These are phyloP conservation scores for Poecilia wingei DNA, from an alignment of 2,797 vertebrate species.

Conservation along the genomic window DNA sequence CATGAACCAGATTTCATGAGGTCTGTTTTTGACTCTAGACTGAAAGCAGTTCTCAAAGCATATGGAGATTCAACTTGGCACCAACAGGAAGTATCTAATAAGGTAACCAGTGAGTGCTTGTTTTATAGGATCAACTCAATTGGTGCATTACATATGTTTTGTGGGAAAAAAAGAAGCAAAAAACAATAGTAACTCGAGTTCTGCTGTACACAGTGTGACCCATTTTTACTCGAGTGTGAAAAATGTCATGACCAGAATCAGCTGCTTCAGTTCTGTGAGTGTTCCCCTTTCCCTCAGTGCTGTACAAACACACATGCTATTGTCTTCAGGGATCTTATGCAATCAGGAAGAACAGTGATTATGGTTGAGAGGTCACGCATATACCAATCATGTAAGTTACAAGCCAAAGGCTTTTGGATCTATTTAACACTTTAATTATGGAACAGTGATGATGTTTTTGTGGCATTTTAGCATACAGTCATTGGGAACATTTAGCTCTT, in stretches of 20 bases:
- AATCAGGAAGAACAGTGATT: conserved; percentile 48
- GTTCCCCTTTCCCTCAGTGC: conserved; percentile 47
- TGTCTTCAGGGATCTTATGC: conserved; percentile 47
- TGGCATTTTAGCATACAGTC: conserved; percentile 17
- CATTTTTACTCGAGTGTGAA: conserved; percentile 37
- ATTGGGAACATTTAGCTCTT: conserved; percentile 9
- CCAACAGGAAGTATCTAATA: neutral
- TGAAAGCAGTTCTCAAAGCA: neutral
- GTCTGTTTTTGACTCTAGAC: neutral
- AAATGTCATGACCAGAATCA: conserved; percentile 40
- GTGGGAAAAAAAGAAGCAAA: neutral
- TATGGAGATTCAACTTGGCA: neutral
- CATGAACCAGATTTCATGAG: neutral
- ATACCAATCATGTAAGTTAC: conserved; percentile 14
- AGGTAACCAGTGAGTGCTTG: neutral
- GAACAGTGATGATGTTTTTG: conserved; percentile 19
- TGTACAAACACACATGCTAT: conserved; percentile 29
- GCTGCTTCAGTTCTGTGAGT: conserved; percentile 36
- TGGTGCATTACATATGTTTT: neutral
- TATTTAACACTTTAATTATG: conserved; percentile 23
- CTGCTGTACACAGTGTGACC: conserved; percentile 18
- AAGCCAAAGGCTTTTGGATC: conserved; percentile 30
- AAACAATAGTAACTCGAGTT: neutral
- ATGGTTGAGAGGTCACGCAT: conserved; percentile 22
- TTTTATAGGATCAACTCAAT: conserved; percentile 7